phyloP scores from a whole-genome alignment of 2,797 vertebrate species.

The Bovichtus variegatus region DNA sequence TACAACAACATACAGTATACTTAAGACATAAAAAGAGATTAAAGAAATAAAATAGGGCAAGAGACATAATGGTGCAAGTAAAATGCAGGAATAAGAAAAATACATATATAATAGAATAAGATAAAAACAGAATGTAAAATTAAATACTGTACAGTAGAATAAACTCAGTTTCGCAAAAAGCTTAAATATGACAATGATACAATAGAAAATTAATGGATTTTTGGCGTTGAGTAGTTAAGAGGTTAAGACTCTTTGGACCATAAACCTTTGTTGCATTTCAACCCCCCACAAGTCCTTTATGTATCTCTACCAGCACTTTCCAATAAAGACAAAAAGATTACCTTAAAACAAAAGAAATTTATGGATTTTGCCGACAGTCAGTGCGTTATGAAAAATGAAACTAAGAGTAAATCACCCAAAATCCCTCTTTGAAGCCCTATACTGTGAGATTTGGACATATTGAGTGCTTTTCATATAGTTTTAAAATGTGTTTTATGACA shows the following conservation, averaged over 20 bases:
- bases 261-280: not conserved
- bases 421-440: not conserved
- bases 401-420: not conserved
- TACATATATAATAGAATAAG: no score
- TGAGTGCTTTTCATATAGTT: no score
- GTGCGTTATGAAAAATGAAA: not conserved
- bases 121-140: no score
- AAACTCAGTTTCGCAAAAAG: no score
- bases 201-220: not conserved
- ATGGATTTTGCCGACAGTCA: slow-evolving; percentile 1
- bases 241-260: not conserved
- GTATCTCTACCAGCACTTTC: not conserved
- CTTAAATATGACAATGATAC: not conserved
- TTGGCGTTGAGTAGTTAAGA: fast-evolving
- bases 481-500: slow-evolving; percentile 30
- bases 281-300: not conserved
- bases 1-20: no score
- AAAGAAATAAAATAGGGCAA: no score
- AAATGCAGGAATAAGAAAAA: no score
- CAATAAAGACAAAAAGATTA: not conserved
- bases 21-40: no score
- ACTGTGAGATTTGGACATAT: not conserved
- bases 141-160: no score
- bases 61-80: no score
- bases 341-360: not conserved